phyloP scores from a whole-genome alignment of 2,797 vertebrate species.

The Oreochromis mossambicus region DNA sequence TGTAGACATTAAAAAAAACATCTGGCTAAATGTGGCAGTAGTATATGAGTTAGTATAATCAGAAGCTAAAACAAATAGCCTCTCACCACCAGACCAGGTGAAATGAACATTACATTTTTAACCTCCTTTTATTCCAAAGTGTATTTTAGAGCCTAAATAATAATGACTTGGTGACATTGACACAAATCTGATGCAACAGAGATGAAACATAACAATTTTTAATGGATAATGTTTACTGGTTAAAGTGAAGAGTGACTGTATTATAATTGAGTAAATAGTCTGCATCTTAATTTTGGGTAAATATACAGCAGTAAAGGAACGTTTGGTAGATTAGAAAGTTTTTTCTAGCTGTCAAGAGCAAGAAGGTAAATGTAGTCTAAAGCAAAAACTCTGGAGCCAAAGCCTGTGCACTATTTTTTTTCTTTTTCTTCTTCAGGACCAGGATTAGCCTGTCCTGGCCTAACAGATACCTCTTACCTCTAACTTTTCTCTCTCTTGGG shows the following conservation, averaged over 20 bases:
- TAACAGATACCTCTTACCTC: constrained; percentile 42
- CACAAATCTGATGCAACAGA: not conserved
- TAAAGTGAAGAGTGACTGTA: not conserved
- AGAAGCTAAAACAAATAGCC: not conserved
- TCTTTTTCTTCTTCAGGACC: constrained; percentile 12
- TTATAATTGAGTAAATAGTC: not conserved
- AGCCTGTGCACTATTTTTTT: constrained; percentile 33
- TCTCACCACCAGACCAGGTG: not conserved
- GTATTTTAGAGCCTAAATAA: not conserved
- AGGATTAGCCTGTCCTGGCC: constrained; percentile 23
- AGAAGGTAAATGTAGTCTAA: not conserved
- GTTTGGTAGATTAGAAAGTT: not conserved
- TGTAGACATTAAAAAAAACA: not conserved
- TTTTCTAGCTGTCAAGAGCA: not conserved
- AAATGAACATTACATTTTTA: not conserved
- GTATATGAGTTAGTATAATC: not conserved
- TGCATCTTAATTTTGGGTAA: not conserved
- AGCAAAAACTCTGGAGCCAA: constrained; percentile 16
- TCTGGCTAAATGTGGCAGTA: not conserved
- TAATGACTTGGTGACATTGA: not conserved
- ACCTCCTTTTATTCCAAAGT: not conserved
- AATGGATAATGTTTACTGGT: not conserved
- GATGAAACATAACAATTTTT: not conserved
- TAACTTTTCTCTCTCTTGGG: constrained; percentile 50
- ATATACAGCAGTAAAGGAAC: not conserved